Conservation (phyloP, 2,888 invertebrate genomes). For the Steinernema scapterisci region DNA sequence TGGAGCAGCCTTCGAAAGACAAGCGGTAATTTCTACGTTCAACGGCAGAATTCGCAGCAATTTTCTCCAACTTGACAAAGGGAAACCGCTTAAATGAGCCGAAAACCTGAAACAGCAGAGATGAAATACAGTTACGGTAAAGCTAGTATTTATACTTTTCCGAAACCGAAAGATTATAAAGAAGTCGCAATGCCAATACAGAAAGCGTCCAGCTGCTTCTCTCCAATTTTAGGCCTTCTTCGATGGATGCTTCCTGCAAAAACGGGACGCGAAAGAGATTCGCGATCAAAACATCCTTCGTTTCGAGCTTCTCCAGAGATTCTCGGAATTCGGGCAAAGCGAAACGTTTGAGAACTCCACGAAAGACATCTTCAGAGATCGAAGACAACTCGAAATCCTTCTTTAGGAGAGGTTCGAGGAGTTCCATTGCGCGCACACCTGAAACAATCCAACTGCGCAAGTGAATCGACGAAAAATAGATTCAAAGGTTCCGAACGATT, state of each 20-base stretch:
- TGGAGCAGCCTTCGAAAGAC: background rate
- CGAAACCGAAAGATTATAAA: background rate
- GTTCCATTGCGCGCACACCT: background rate
- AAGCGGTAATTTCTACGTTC: background rate
- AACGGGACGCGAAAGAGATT: background rate
- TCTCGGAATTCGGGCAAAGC: background rate
- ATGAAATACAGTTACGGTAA: background rate
- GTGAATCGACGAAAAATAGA: no score
- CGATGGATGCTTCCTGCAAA: background rate
- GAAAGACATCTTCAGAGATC: background rate
- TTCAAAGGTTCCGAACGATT: no score
- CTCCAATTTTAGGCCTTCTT: background rate
- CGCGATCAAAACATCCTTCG: background rate
- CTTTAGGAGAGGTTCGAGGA: background rate
- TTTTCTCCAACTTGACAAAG: background rate
- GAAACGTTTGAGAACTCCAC: background rate
- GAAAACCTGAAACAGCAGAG: background rate
- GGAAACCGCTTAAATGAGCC: background rate
- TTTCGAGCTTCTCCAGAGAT: background rate
- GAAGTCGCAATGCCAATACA: background rate
- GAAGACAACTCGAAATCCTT: no score
- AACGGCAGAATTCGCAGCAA: slow-evolving; percentile 7
- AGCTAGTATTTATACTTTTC: background rate
- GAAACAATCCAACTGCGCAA: no score
- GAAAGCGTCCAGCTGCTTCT: background rate